phyloP scores from a whole-genome alignment of 2,797 vertebrate genomes.

The Anguilla pacifica region DNA sequence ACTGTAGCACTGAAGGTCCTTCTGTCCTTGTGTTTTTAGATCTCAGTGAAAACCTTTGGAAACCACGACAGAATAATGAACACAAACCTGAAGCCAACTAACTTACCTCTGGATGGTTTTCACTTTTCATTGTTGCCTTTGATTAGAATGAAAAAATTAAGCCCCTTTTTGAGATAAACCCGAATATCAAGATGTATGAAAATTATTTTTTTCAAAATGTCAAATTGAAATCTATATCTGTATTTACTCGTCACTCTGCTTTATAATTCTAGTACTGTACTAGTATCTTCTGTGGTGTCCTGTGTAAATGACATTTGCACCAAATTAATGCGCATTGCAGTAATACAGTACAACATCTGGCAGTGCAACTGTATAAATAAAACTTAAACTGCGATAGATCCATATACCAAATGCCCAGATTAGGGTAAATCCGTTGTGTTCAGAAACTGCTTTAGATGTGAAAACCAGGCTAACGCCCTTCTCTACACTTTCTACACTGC shows the following conservation, averaged over 20 bases:
- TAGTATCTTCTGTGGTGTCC: too few relatives aligned
- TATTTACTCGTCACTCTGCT: background rate
- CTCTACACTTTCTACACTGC: background rate
- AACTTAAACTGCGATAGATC: background rate
- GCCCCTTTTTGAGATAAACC: background rate
- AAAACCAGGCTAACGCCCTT: too few relatives aligned
- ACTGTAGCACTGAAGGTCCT: background rate
- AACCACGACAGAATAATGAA: background rate
- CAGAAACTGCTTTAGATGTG: too few relatives aligned
- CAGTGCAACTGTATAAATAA: background rate
- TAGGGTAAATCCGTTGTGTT: background rate
- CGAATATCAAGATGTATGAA: background rate
- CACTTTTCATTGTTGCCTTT: background rate
- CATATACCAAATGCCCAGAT: background rate
- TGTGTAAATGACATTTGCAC: background rate
- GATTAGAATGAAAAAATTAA: background rate
- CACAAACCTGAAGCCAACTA: background rate
- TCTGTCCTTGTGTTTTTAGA: background rate
- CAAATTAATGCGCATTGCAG: background rate
- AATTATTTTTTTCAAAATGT: background rate
- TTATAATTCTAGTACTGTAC: too few relatives aligned
- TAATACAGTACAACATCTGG: background rate
- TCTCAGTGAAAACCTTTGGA: background rate
- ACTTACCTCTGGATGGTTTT: background rate
- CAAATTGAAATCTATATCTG: background rate